A percentile compares a stretch with the other conserved stretches of the same genome.
phyloP scores from a whole-genome alignment of 2,888 invertebrate species.

The Meiosimyza decipiens region DNA sequence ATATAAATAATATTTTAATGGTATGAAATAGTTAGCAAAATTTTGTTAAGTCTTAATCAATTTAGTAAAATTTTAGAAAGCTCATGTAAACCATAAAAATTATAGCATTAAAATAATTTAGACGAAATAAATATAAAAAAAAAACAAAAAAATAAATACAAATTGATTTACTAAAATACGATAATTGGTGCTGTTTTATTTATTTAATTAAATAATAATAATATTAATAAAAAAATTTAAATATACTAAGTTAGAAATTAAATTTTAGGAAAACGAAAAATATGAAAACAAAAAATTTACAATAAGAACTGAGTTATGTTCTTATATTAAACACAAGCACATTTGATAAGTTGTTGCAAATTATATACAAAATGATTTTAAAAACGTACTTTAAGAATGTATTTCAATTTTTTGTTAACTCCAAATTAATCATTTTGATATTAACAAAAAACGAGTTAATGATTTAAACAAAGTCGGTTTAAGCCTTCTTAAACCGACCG shows the following conservation, averaged over 20 bases:
- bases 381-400: too few species aligned
- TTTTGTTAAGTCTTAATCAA: constrained; percentile 27
- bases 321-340: neutral
- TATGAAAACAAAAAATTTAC: constrained; percentile 6
- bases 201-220: constrained; percentile 6
- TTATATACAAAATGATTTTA: too few species aligned
- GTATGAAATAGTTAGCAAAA: constrained; percentile 44
- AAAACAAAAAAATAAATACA: neutral
- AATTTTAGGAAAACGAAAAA: constrained; percentile 20
- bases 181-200: constrained; percentile 34
- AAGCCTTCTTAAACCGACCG: too few species aligned
- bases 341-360: too few species aligned
- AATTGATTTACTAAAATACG: constrained; percentile 7
- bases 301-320: neutral
- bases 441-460: too few species aligned
- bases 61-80: constrained; percentile 11
- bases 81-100: constrained; percentile 13
- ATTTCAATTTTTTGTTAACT: too few species aligned
- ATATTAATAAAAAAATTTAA: constrained; percentile 8
- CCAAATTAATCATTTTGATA: too few species aligned
- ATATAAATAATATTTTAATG: constrained; percentile 23
- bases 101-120: neutral
- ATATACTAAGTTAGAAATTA: neutral
- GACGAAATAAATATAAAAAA: constrained; percentile 7
- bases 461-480: too few species aligned